phyloP scores from a whole-genome alignment of 1,140 invertebrate genomes.

The Rhopalosiphum maidis region DNA sequence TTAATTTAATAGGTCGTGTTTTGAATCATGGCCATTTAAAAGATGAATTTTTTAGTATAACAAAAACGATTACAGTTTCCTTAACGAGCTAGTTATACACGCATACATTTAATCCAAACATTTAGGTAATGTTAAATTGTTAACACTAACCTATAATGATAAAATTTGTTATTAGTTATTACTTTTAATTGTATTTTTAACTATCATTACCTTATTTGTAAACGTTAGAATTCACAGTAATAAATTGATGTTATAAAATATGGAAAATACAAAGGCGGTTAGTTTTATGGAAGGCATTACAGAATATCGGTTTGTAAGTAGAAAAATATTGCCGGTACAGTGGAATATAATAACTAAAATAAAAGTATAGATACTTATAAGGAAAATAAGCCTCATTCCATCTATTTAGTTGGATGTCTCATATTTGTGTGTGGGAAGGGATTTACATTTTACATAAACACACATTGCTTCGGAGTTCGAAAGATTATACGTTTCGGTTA shows the following conservation, averaged over 20 bases:
- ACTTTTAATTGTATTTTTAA: constrained; percentile 1
- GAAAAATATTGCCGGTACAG: neutral
- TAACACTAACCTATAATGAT: neutral
- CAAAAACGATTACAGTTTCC: neutral
- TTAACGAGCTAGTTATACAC: neutral
- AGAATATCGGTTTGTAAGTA: neutral
- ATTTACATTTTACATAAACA: neutral
- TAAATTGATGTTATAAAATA: neutral
- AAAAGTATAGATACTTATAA: neutral
- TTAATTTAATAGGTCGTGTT: neutral
- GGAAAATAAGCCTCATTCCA: neutral
- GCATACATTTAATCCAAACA: neutral
- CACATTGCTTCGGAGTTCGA: neutral
- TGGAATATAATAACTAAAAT: neutral
- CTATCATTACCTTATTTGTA: neutral
- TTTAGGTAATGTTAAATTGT: neutral
- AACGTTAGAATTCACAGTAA: neutral
- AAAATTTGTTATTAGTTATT: neutral
- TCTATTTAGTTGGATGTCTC: neutral
- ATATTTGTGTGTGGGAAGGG: neutral
- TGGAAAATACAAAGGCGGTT: neutral
- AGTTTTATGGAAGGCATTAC: neutral
- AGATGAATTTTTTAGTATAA: neutral
- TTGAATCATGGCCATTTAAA: neutral
- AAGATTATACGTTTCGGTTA: neutral